These are phyloP conservation scores for Antrozous pallidus DNA, from an alignment of 2,797 vertebrate species.

Conservation along the genomic window DNA sequence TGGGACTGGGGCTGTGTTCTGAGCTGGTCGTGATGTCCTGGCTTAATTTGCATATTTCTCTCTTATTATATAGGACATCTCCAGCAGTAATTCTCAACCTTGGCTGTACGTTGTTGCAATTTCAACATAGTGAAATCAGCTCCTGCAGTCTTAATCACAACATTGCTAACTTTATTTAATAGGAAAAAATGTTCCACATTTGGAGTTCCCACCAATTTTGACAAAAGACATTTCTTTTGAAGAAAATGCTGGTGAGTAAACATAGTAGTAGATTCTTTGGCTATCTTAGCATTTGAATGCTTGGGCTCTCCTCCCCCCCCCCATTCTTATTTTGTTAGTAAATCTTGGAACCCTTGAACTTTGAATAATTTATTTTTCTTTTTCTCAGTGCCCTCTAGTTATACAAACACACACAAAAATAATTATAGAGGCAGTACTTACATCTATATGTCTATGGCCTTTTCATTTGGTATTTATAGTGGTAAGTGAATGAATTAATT, in stretches of 20 bases:
- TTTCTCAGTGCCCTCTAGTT: slow-evolving; percentile 56
- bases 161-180: slow-evolving; percentile 51
- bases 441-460: slow-evolving; percentile 30
- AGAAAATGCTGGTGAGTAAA: slow-evolving; percentile 29
- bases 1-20: too few species aligned
- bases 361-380: slow-evolving; percentile 64
- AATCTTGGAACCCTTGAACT: slow-evolving; percentile 72
- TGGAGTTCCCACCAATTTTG: slow-evolving; percentile 36
- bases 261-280: slow-evolving; percentile 20
- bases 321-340: slow-evolving; percentile 50
- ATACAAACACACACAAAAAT: slow-evolving; percentile 54
- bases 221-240: slow-evolving; percentile 60
- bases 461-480: slow-evolving; percentile 59
- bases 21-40: too few species aligned
- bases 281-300: slow-evolving; percentile 34
- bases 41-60: too few species aligned
- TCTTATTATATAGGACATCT: background rate
- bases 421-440: slow-evolving; percentile 62
- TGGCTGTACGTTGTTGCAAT: background rate
- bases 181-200: slow-evolving; percentile 41
- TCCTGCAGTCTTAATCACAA: slow-evolving; percentile 29
- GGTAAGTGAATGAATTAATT: slow-evolving; percentile 46
- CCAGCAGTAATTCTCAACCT: background rate
- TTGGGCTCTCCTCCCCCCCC: background rate
- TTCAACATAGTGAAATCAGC: slow-evolving; percentile 15